Percentiles rank a stretch among this genome's conserved stretches.
phyloP scores from a whole-genome alignment of 2,797 vertebrate species.

The Aeoliscus strigatus region DNA sequence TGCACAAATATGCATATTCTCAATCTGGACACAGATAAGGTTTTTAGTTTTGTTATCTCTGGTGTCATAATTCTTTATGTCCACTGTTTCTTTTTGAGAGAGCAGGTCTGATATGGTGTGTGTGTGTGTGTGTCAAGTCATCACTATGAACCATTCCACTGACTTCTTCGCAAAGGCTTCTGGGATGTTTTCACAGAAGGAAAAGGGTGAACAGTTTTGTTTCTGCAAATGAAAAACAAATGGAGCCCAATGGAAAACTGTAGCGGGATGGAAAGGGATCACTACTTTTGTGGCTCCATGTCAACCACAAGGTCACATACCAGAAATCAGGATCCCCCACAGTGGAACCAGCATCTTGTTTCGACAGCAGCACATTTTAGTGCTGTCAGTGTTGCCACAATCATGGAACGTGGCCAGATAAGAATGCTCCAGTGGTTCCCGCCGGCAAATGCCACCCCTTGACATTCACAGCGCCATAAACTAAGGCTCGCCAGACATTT shows the following conservation, averaged over 20 bases:
- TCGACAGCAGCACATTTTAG: constrained; percentile 50
- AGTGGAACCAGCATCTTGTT: constrained; percentile 45
- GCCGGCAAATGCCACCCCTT: constrained; percentile 22
- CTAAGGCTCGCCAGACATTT: constrained; percentile 14
- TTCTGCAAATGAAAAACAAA: constrained; percentile 72
- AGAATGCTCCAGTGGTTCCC: constrained; percentile 36
- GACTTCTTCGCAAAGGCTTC: constrained; percentile 65
- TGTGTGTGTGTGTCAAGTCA: too few relatives aligned
- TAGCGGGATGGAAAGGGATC: constrained; percentile 57
- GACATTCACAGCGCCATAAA: constrained; percentile 23
- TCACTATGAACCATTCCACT: constrained; percentile 55
- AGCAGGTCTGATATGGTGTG: constrained; percentile 37
- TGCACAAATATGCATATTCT: constrained; percentile 31
- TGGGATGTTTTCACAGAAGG: constrained; percentile 70
- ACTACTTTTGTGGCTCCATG: constrained; percentile 61
- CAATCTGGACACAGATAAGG: constrained; percentile 48
- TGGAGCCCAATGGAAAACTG: constrained; percentile 66
- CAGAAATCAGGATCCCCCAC: constrained; percentile 64
- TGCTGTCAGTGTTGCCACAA: constrained; percentile 40
- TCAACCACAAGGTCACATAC: constrained; percentile 70
- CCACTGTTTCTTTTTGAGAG: constrained; percentile 50
- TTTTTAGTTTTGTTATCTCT: constrained; percentile 45
- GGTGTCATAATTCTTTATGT: constrained; percentile 45
- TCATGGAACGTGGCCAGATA: constrained; percentile 48
- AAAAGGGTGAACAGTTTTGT: constrained; percentile 65